Conservation (phyloP, 2,113 vertebrate genomes). For the Cettia cetti region DNA sequence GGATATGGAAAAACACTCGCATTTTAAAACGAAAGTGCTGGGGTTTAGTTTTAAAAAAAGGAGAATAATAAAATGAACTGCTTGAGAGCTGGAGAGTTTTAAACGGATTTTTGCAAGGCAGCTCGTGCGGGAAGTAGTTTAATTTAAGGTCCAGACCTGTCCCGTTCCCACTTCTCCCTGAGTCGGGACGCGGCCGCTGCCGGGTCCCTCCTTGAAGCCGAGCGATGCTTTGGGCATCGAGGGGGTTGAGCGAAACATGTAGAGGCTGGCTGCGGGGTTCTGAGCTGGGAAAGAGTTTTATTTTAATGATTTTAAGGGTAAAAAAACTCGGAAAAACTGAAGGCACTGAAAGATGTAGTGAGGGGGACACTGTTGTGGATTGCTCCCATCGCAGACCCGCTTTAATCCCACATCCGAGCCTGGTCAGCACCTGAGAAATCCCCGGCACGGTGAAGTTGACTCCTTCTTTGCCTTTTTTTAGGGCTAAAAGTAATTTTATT, state of each 20-base stretch:
- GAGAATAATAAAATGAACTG: background rate
- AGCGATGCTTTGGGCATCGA: background rate
- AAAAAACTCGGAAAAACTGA: background rate
- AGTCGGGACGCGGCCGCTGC: background rate
- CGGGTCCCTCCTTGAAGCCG: background rate
- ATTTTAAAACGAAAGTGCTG: background rate
- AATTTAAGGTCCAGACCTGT: background rate
- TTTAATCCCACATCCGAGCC: background rate
- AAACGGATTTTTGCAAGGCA: background rate
- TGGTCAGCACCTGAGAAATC: background rate
- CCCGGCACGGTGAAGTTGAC: background rate
- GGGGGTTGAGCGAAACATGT: background rate
- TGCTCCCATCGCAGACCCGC: background rate
- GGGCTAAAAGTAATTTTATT: background rate
- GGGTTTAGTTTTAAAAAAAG: background rate
- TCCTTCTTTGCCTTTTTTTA: background rate
- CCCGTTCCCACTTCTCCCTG: background rate
- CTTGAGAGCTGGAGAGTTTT: background rate
- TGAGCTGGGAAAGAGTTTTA: accelerated
- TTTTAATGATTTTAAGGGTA: background rate
- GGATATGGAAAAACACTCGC: background rate
- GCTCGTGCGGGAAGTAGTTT: background rate
- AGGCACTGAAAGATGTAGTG: background rate
- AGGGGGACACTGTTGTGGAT: accelerated
- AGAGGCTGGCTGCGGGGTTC: background rate